Evolutionary conservation across 2,797 vertebrate genomes (phyloP).

Genomic region (Periophthalmus magnuspinnatus): DNA sequence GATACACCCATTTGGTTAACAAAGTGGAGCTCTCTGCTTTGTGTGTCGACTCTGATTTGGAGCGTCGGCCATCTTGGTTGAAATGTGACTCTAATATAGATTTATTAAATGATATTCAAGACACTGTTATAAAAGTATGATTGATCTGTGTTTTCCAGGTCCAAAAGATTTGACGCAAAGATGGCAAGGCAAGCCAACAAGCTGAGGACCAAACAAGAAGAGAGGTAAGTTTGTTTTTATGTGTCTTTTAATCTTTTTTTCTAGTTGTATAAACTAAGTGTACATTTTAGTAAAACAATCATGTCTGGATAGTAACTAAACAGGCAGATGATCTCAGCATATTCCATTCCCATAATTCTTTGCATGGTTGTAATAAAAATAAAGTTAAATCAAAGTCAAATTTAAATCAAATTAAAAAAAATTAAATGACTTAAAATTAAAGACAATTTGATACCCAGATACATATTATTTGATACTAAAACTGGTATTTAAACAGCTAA

Average conservation of each 20-base stretch:
- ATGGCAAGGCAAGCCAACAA: conserved; percentile 79
- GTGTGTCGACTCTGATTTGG: not conserved
- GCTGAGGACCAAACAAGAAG: conserved; percentile 83
- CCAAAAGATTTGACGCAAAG: conserved; percentile 75
- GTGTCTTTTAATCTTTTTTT: not conserved
- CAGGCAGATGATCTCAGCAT: not conserved
- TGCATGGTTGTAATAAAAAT: not conserved
- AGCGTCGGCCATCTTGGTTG: not conserved
- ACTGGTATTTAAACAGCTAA: not conserved
- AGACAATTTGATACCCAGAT: not conserved
- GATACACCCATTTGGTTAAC: conserved; percentile 1
- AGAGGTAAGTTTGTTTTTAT: conserved; percentile 77
- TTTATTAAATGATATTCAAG: not conserved
- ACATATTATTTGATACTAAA: not conserved
- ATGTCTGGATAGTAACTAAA: not conserved
- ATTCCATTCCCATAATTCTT: not conserved
- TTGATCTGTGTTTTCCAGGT: conserved; percentile 62
- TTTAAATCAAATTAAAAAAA: no score
- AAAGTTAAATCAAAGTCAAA: no score
- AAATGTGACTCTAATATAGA: not conserved
- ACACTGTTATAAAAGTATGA: not conserved
- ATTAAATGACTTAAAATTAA: no score
- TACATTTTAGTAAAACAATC: no score
- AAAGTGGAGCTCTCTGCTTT: not conserved
- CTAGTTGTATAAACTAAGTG: not conserved